Base-by-base conservation (phyloP, 2,797 vertebrate species). In the Carduelis carduelis region DNA sequence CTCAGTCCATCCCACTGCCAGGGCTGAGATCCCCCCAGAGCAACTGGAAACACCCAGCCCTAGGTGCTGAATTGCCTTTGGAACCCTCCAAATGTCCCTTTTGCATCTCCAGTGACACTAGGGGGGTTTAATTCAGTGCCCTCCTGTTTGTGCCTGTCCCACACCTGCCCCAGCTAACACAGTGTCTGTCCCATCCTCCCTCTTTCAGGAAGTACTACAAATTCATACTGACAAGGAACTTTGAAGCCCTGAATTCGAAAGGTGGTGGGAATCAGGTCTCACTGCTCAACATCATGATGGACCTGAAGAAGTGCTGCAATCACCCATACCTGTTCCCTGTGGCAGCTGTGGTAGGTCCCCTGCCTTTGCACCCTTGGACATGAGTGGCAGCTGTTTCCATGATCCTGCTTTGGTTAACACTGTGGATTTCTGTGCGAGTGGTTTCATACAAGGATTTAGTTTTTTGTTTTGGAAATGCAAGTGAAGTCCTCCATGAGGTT, bases 211-310 rank as follows among this genome's bases (percentile, higher is more conserved):
- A 99, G 95, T 99, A 99, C 96, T 99, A 99, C 98, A 99, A 99
- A 96, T 99, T 99, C 96, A 99, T 99, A 86, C 96, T 99, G 98
- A 99, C 99, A 0, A 98, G 99, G 59, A 99, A 99, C 95, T 99
- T 99, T 0, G 99, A 99, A 98, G 99, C 99, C 5, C 98, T 99
- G 95, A 99, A 99, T 97, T 99, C 99, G 0, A 99, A 99, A 97
- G 99, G 99, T 2, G 99, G 99, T 5, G 99, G 99, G 41, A 99
- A 99, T 97, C 99, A 99, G 94, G 99, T 99, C 87, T 99, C 99
- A 0, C 97, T 99, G 93, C 99, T 99, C 50, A 99, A 99, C 97
- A 99, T 99, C 94, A 99, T 99, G 99, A 99, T 99, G 99, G 99
- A 99, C 96, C 97, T 99, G 97, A 99, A 99, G 98, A 99, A 99